phyloP scores from a whole-genome alignment of 2,113 vertebrate species.

The Typhlomys cinereus region DNA sequence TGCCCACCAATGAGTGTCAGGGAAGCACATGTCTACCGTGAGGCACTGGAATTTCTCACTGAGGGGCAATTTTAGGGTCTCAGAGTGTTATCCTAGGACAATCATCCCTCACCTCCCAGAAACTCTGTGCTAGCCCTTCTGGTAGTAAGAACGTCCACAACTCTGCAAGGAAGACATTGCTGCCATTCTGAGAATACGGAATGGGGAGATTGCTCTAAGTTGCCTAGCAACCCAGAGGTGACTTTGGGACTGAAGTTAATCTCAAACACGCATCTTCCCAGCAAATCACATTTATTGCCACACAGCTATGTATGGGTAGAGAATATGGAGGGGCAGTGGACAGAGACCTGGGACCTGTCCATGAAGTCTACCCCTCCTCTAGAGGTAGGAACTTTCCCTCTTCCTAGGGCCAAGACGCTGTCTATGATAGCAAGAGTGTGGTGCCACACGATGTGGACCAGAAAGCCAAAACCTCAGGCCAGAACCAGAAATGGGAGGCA shows the following conservation, averaged over 20 bases:
- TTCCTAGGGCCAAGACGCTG: too few species aligned
- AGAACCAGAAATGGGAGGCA: too few species aligned
- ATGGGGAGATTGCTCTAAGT: background rate
- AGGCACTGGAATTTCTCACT: background rate
- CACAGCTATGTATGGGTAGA: fast-evolving
- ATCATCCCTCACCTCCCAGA: fast-evolving
- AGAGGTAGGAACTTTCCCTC: background rate
- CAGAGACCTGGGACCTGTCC: background rate
- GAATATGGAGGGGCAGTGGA: fast-evolving
- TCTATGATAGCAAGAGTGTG: too few species aligned
- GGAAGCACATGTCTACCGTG: too few species aligned
- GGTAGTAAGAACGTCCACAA: background rate
- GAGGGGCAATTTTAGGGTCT: background rate
- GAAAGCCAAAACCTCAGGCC: too few species aligned
- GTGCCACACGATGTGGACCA: too few species aligned
- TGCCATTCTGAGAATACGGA: background rate
- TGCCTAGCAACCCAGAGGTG: background rate
- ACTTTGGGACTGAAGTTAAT: background rate
- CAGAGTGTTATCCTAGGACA: fast-evolving
- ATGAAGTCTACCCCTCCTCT: background rate
- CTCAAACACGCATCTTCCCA: background rate
- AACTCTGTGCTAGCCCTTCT: background rate
- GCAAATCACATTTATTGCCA: fast-evolving
- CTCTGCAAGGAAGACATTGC: background rate
- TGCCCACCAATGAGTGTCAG: background rate